phyloP scores from a whole-genome alignment of 2,113 vertebrate species.

The Oceanodroma tethys region DNA sequence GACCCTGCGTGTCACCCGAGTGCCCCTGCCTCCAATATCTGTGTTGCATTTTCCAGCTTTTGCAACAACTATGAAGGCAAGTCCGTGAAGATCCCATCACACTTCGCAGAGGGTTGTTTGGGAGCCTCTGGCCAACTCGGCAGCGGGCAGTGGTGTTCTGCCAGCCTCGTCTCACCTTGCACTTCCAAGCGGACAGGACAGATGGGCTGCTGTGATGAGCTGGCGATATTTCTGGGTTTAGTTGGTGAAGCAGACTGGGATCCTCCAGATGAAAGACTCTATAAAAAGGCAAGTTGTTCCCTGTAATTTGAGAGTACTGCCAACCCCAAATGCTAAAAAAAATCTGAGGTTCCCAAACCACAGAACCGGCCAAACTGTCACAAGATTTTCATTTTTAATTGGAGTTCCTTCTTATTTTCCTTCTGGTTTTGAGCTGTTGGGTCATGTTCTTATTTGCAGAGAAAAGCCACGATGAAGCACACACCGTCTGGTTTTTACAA shows the following conservation, averaged over 20 bases:
- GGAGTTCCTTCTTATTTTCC: not conserved
- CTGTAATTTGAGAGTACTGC: not conserved
- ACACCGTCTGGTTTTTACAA: not conserved
- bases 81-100: not conserved
- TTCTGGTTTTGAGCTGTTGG: not conserved
- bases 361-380: not conserved
- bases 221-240: not conserved
- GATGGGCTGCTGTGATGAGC: not conserved
- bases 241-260: not conserved
- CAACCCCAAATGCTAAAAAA: not conserved
- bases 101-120: not conserved
- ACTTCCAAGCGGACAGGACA: rapidly evolving
- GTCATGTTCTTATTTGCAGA: not conserved
- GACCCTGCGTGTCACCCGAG: rapidly evolving
- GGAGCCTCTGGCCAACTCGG: rapidly evolving
- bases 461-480: not conserved
- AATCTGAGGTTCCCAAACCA: not conserved
- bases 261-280: not conserved
- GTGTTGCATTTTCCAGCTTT: not conserved
- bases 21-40: not conserved
- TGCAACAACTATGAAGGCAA: not conserved
- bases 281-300: not conserved
- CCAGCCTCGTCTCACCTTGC: not conserved
- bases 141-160: not conserved
- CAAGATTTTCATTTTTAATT: not conserved